Percentiles rank a stretch among this genome's conserved stretches.
Evolutionary conservation across 1,140 invertebrate genomes (phyloP).

Genomic region (Calycopis cecrops): DNA sequence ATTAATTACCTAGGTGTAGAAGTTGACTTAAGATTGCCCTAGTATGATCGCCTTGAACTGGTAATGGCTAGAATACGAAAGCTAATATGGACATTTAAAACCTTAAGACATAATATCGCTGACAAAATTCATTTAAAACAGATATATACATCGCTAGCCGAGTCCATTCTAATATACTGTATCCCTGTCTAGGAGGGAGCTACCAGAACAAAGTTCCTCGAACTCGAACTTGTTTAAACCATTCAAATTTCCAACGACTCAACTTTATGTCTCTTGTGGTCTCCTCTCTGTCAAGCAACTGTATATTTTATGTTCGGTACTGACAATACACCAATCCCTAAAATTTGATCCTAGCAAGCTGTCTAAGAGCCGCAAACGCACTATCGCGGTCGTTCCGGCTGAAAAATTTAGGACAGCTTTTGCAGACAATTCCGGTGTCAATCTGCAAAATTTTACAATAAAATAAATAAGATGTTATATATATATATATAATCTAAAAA

Average conservation of each 20-base stretch:
- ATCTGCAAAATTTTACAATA: too few relatives aligned
- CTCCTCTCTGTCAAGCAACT: conserved; percentile 1
- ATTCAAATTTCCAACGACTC: neutral
- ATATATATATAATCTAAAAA: too few relatives aligned
- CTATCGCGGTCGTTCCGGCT: too few relatives aligned
- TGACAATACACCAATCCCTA: conserved; percentile 9
- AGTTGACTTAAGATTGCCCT: conserved; percentile 17
- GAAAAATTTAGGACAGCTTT: too few relatives aligned
- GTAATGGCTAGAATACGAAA: conserved; percentile 13
- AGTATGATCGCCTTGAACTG: conserved; percentile 16
- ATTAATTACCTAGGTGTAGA: conserved; percentile 20
- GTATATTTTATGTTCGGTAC: conserved; percentile 7
- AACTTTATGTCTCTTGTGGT: neutral
- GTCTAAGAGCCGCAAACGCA: too few relatives aligned
- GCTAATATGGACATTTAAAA: conserved; percentile 21
- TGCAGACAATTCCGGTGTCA: too few relatives aligned
- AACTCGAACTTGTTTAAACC: conserved; percentile 9
- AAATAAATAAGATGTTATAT: too few relatives aligned
- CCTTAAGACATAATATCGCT: conserved; percentile 1
- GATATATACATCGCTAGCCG: conserved; percentile 12
- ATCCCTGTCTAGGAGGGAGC: conserved; percentile 15
- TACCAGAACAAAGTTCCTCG: conserved; percentile 9
- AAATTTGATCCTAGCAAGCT: neutral
- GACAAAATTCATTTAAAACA: conserved; percentile 1
- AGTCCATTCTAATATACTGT: conserved; percentile 18